A percentile compares a stretch with the other conserved stretches of the same genome.
These are phyloP conservation scores for Anadara kagoshimensis DNA, from an alignment of 1,140 invertebrate species.

Conservation along the genomic window DNA sequence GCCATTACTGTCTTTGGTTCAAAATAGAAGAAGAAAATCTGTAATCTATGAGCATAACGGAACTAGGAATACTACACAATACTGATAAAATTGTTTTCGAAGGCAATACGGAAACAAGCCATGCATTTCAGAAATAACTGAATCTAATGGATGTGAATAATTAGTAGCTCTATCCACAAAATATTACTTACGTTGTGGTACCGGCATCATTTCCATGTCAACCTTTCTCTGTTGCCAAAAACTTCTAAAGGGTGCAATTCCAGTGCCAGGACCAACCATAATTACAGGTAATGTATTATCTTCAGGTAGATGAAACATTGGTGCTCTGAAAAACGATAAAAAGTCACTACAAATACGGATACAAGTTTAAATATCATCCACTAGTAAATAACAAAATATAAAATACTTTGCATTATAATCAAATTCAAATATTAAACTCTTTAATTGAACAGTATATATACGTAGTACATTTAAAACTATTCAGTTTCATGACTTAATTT, in stretches of 20 bases:
- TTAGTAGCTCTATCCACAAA: background rate
- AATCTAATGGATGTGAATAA: background rate
- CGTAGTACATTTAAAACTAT: background rate
- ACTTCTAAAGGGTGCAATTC: constrained; percentile 97
- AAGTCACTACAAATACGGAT: background rate
- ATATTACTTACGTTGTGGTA: constrained; percentile 50
- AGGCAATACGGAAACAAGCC: too few species aligned
- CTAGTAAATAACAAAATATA: background rate
- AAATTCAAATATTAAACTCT: background rate
- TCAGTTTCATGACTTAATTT: background rate
- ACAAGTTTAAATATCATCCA: background rate
- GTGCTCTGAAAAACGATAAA: constrained; percentile 58
- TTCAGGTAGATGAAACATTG: constrained; percentile 95
- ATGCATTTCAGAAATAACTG: too few species aligned
- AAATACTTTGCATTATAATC: background rate
- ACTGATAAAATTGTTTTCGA: too few species aligned
- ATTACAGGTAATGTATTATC: constrained; percentile 91
- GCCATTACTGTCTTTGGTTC: too few species aligned
- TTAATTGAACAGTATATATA: background rate
- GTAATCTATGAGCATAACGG: too few species aligned
- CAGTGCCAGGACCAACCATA: constrained; percentile 99
- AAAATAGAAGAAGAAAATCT: too few species aligned
- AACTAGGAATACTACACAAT: too few species aligned
- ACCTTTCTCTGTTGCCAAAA: constrained; percentile 91
- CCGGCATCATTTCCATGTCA: constrained; percentile 61